A percentile compares a stretch with the other conserved stretches of the same genome.
phyloP scores from a whole-genome alignment of 2,888 invertebrate species.

The Hoplodrina blanda region DNA sequence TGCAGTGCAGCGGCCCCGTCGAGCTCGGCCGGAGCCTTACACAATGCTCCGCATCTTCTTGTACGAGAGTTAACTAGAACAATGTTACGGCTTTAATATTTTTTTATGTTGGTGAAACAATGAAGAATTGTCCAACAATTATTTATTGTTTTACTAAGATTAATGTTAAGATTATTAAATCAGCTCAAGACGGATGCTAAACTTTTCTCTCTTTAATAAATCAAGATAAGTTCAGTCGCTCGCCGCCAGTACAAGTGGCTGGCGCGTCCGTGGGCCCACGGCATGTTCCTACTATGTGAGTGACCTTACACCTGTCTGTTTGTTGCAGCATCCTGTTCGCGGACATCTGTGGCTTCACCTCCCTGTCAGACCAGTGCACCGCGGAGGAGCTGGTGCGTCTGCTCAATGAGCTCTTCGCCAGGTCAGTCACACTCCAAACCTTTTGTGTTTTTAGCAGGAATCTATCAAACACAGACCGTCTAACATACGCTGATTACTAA shows the following conservation, averaged over 20 bases:
- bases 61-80: not conserved
- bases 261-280: not conserved
- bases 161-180: not conserved
- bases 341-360: conserved; percentile 98
- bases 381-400: conserved; percentile 97
- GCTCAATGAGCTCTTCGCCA: conserved; percentile 97
- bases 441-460: too few relatives aligned
- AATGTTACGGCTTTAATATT: not conserved
- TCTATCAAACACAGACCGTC: too few relatives aligned
- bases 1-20: not conserved
- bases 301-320: conserved; percentile 28
- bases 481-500: too few relatives aligned
- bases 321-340: conserved; percentile 96
- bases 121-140: too few relatives aligned
- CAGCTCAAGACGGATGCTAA: not conserved
- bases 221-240: not conserved
- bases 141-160: not conserved
- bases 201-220: not conserved
- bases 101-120: not conserved
- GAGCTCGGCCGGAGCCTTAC: too few relatives aligned
- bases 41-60: not conserved
- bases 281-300: not conserved
- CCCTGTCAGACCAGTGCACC: conserved; percentile 97
- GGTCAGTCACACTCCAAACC: conserved; percentile 87
- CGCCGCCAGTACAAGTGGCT: not conserved